These are phyloP conservation scores for Polyodon spathula DNA, from an alignment of 2,113 vertebrate genomes.

Conservation along the genomic window DNA sequence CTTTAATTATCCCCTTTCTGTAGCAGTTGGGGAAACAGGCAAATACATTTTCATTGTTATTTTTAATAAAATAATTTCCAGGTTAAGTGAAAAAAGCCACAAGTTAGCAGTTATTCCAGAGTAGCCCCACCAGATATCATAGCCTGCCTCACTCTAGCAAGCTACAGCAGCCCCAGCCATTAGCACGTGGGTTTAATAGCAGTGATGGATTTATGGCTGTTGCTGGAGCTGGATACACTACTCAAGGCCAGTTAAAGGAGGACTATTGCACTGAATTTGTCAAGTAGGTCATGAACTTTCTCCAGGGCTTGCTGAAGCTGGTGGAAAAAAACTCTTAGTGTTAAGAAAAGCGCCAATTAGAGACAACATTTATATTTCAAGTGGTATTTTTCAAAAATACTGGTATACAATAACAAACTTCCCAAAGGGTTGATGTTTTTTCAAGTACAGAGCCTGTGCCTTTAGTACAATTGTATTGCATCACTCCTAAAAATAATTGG, in stretches of 20 bases:
- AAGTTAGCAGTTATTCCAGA: too few species aligned
- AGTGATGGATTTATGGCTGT: conserved; percentile 38
- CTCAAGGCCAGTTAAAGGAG: conserved; percentile 53
- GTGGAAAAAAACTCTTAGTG: conserved; percentile 4
- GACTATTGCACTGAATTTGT: conserved; percentile 66
- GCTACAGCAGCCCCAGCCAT: too few species aligned
- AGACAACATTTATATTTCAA: conserved; percentile 52
- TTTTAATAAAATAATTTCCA: too few species aligned
- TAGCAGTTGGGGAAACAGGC: too few species aligned
- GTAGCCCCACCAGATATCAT: too few species aligned
- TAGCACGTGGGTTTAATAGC: background rate
- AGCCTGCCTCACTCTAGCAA: background rate
- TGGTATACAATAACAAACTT: conserved; percentile 35
- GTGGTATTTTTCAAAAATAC: conserved; percentile 43
- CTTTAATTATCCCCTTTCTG: too few species aligned
- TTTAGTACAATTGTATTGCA: background rate
- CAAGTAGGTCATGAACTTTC: conserved; percentile 56
- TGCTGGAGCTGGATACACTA: conserved; percentile 39
- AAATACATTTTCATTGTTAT: too few species aligned
- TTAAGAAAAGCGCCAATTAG: conserved; percentile 41
- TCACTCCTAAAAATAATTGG: too few species aligned
- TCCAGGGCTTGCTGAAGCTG: conserved; percentile 32
- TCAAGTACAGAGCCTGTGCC: background rate
- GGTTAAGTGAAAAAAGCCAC: too few species aligned
- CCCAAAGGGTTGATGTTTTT: conserved; percentile 16